These are phyloP conservation scores for Drosophila willistoni DNA, from an alignment of 1,140 invertebrate species.

Conservation along the genomic window DNA sequence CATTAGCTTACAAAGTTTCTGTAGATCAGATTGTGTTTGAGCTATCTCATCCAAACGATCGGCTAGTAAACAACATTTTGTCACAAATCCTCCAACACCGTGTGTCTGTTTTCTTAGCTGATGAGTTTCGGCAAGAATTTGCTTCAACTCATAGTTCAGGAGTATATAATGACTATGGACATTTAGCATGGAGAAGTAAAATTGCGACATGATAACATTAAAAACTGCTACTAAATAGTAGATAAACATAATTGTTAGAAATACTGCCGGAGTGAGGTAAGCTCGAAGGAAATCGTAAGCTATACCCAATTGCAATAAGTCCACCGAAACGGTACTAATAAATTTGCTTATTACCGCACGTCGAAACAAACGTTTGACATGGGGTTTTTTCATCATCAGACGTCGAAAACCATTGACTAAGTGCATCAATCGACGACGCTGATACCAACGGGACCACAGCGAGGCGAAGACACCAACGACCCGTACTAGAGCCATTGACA, in stretches of 20 bases:
- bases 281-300: background rate
- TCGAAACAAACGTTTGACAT: slow-evolving; percentile 12
- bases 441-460: slow-evolving; percentile 14
- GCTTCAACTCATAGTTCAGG: slow-evolving; percentile 20
- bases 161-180: slow-evolving; percentile 20
- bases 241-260: background rate
- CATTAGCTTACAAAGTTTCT: background rate
- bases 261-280: background rate
- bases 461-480: background rate
- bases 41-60: slow-evolving; percentile 27
- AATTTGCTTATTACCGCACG: slow-evolving; percentile 26
- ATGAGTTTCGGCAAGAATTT: slow-evolving; percentile 14
- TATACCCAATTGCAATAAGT: slow-evolving; percentile 5
- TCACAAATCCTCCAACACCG: slow-evolving; percentile 20
- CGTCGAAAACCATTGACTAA: background rate
- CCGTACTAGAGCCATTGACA: background rate
- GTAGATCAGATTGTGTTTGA: background rate
- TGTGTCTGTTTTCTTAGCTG: background rate
- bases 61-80: slow-evolving; percentile 24
- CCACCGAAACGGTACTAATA: background rate
- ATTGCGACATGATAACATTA: slow-evolving; percentile 11
- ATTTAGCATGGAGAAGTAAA: slow-evolving; percentile 10
- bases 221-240: background rate
- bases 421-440: background rate
- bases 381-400: slow-evolving; percentile 2